Conservation (phyloP, 2,113 vertebrate species). For the Neodon shergylaensis region DNA sequence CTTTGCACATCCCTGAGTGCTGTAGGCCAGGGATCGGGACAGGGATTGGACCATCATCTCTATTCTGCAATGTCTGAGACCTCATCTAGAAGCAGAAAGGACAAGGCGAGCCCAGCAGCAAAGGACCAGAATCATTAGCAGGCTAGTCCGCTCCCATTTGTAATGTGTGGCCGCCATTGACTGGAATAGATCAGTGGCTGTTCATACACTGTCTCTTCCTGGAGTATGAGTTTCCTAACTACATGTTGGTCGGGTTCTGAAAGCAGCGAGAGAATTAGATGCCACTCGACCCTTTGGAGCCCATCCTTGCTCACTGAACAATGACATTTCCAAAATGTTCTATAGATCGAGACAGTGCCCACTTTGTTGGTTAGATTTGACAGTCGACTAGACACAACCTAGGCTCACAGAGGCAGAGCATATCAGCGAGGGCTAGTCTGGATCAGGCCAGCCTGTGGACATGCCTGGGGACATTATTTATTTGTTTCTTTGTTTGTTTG, state of each 20-base stretch:
- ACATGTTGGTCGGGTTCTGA: neutral
- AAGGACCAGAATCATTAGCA: neutral
- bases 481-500: neutral
- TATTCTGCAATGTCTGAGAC: neutral
- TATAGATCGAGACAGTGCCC: neutral
- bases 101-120: neutral
- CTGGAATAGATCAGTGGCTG: neutral
- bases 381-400: neutral
- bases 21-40: neutral
- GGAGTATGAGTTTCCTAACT: neutral
- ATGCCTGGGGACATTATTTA: neutral
- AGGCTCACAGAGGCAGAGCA: neutral
- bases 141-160: neutral
- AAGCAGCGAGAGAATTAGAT: neutral
- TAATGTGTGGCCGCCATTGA: too few species aligned
- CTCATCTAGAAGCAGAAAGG: neutral
- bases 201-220: neutral
- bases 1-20: neutral
- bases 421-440: neutral
- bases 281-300: neutral
- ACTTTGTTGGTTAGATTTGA: neutral
- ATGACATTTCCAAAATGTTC: neutral
- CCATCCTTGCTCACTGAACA: neutral
- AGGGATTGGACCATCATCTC: neutral
- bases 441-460: neutral